A percentile compares a stretch with the other conserved stretches of the same genome.
Conservation (phyloP, 2,113 vertebrate species). For the pig (Sus scrofa) region DNA sequence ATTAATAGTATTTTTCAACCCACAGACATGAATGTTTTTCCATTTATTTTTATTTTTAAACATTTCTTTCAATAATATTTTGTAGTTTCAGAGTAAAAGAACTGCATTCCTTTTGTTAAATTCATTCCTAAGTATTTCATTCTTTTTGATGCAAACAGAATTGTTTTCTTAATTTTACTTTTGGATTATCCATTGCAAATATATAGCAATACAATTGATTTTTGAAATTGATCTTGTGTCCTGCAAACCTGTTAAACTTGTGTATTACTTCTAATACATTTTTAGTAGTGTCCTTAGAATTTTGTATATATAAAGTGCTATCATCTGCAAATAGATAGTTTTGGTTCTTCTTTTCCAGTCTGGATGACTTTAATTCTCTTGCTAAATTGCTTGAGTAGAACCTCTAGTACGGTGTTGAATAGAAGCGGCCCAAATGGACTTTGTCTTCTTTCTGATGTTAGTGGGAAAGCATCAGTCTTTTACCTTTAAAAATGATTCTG, state of each 20-base stretch:
- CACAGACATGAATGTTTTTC: neutral
- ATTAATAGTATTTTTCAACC: neutral
- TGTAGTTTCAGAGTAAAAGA: constrained; percentile 13
- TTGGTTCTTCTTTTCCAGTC: neutral
- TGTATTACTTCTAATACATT: neutral
- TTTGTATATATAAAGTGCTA: neutral
- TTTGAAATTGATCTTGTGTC: neutral
- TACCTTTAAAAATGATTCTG: neutral
- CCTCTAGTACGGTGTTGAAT: neutral
- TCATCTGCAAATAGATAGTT: neutral
- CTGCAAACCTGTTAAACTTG: neutral
- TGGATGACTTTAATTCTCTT: neutral
- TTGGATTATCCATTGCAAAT: neutral
- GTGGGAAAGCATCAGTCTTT: neutral
- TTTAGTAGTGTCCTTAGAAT: constrained; percentile 7
- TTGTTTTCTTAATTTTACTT: neutral
- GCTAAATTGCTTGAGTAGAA: neutral
- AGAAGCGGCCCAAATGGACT: neutral
- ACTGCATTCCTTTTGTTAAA: neutral
- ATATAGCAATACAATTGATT: neutral
- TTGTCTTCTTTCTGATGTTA: neutral
- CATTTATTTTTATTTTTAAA: constrained; percentile 29
- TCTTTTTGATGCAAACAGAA: neutral
- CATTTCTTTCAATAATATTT: constrained; percentile 5
- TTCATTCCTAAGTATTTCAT: neutral